phyloP scores from a whole-genome alignment of 1,140 invertebrate species.

The Aphidius gifuensis region DNA sequence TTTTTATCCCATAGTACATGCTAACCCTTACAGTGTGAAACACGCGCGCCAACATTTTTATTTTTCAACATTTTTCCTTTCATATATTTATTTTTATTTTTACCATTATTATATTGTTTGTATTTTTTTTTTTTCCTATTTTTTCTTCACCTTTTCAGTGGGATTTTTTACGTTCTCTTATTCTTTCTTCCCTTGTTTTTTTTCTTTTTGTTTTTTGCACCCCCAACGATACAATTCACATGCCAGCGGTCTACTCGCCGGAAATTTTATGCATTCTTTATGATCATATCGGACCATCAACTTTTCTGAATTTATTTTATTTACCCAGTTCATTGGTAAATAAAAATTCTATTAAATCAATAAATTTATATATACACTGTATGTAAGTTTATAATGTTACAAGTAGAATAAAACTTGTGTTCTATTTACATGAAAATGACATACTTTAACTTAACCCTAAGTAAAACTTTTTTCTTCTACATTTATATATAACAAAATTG shows the following conservation, averaged over 20 bases:
- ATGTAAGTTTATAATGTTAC: no score
- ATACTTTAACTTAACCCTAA: no score
- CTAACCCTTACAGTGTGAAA: no score
- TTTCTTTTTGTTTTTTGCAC: neutral
- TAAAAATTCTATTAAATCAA: constrained; percentile 9
- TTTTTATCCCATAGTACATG: no score
- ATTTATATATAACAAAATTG: no score
- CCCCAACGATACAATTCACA: constrained; percentile 9
- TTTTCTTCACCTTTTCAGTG: neutral
- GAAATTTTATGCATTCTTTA: constrained; percentile 24
- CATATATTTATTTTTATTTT: neutral
- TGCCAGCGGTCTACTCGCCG: constrained; percentile 4
- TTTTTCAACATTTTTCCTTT: neutral
- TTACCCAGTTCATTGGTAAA: constrained; percentile 10
- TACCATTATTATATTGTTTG: neutral
- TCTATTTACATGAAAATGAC: no score
- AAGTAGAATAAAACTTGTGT: no score
- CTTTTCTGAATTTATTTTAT: constrained; percentile 10
- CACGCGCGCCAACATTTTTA: neutral
- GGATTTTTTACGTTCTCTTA: neutral
- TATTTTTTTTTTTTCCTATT: constrained; percentile 1
- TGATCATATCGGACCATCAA: constrained; percentile 16
- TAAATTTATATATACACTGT: neutral
- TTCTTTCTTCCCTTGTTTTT: no score
- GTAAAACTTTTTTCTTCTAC: no score